phyloP scores from a whole-genome alignment of 2,888 invertebrate species.

The Drosophila anomalata region DNA sequence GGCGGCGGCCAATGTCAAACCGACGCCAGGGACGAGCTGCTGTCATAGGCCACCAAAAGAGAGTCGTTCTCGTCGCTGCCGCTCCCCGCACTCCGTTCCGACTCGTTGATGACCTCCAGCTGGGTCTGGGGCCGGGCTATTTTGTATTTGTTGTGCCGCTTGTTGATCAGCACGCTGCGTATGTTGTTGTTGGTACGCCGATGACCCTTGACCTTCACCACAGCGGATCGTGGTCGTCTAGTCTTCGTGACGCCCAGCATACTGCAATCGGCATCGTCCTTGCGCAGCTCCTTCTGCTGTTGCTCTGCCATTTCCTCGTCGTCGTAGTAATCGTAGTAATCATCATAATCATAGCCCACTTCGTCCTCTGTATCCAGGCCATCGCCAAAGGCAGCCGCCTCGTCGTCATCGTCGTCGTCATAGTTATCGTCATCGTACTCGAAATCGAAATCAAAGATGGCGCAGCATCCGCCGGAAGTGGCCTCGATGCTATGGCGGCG shows the following conservation, averaged over 20 bases:
- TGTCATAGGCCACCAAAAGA: conserved; percentile 83
- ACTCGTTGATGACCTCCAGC: conserved; percentile 83
- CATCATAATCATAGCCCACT: conserved; percentile 65
- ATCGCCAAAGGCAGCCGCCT: conserved; percentile 58
- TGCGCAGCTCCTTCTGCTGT: conserved; percentile 43
- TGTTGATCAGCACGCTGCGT: conserved; percentile 80
- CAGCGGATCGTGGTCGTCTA: conserved; percentile 16
- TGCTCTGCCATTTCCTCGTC: conserved; percentile 61
- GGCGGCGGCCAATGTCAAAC: conserved; percentile 84
- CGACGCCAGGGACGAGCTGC: conserved; percentile 82
- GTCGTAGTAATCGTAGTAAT: conserved; percentile 71
- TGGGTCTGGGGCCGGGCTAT: conserved; percentile 80
- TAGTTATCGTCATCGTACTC: conserved; percentile 69
- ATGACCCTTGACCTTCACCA: conserved; percentile 52
- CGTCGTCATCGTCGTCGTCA: conserved; percentile 56
- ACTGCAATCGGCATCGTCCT: conserved; percentile 72
- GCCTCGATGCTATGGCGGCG: conserved; percentile 64
- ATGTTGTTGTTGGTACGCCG: conserved; percentile 79
- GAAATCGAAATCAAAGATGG: conserved; percentile 80
- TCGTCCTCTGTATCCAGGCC: conserved; percentile 49
- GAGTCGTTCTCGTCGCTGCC: conserved; percentile 84
- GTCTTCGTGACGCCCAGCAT: conserved; percentile 71
- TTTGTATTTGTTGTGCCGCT: conserved; percentile 82
- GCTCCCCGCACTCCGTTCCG: conserved; percentile 83
- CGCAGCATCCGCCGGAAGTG: conserved; percentile 74